phyloP scores from a whole-genome alignment of 2,888 invertebrate species.

The Sinodicranocentrus sp. region DNA sequence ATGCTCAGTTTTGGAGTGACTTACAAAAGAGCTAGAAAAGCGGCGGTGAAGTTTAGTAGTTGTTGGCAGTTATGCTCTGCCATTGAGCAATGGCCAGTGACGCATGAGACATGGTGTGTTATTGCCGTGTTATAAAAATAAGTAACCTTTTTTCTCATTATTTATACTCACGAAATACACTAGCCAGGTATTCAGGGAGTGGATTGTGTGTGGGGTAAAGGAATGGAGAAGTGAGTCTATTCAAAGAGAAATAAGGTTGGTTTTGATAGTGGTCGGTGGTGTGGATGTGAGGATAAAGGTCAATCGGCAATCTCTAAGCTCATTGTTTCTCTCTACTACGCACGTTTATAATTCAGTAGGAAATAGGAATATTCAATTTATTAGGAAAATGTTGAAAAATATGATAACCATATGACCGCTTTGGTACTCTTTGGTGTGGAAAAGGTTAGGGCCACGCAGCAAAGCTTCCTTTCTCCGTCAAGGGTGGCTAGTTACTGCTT shows the following conservation, averaged over 20 bases:
- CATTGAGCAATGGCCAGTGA: slow-evolving; percentile 37
- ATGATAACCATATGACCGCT: background rate
- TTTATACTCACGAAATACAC: background rate
- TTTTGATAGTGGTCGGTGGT: background rate
- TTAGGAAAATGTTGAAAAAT: background rate
- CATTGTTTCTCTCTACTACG: background rate
- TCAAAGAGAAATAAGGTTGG: background rate
- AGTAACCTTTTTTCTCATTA: background rate
- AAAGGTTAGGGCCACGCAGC: background rate
- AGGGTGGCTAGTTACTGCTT: no score
- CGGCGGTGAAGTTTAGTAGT: background rate
- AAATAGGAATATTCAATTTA: background rate
- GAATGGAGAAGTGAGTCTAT: background rate
- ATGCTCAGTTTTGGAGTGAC: background rate
- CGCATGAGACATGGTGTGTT: slow-evolving; percentile 19
- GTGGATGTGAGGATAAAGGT: background rate
- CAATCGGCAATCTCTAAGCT: background rate
- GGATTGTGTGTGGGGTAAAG: background rate
- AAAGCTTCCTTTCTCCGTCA: no score
- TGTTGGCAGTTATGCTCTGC: background rate
- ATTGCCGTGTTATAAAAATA: background rate
- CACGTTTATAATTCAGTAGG: background rate
- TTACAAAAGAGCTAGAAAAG: background rate
- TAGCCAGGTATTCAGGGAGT: slow-evolving; percentile 1
- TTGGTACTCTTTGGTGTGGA: background rate